Evolutionary conservation across 2,113 vertebrate species (phyloP).

Genomic region (Rhynchomys soricoides): DNA sequence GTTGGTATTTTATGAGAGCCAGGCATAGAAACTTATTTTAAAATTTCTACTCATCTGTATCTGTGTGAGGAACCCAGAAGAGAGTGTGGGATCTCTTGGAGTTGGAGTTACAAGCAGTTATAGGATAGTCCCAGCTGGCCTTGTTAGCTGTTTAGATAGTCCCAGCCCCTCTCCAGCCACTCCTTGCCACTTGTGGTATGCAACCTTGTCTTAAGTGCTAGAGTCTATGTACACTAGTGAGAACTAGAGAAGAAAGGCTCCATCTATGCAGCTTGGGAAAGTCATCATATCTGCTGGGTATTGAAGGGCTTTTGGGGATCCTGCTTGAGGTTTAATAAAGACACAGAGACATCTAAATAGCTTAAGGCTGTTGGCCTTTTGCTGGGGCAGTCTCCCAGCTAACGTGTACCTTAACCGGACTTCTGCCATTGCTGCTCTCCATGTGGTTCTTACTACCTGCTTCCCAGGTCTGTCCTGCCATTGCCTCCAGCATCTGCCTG

Average conservation of each 20-base stretch:
- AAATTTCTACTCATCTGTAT: not conserved
- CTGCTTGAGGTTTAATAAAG: too few species aligned
- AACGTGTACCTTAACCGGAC: too few species aligned
- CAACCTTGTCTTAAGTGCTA: not conserved
- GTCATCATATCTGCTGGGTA: not conserved
- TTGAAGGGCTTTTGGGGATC: not conserved
- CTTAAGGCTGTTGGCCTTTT: too few species aligned
- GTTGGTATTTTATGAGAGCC: not conserved
- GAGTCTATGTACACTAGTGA: not conserved
- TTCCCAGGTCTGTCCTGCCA: too few species aligned
- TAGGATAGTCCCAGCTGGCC: not conserved
- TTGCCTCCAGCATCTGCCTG: too few species aligned
- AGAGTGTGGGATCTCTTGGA: not conserved
- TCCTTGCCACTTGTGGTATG: not conserved
- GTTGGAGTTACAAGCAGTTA: not conserved
- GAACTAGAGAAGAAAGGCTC: not conserved
- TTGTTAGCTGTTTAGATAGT: not conserved
- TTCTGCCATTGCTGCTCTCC: too few species aligned
- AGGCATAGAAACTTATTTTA: not conserved
- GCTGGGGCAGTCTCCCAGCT: too few species aligned
- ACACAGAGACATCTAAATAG: too few species aligned
- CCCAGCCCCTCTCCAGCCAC: not conserved
- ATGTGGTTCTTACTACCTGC: too few species aligned
- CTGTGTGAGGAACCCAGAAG: not conserved
- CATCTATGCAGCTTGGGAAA: not conserved